phyloP scores from a whole-genome alignment of 2,888 invertebrate species.

The Heteropelma amictum region DNA sequence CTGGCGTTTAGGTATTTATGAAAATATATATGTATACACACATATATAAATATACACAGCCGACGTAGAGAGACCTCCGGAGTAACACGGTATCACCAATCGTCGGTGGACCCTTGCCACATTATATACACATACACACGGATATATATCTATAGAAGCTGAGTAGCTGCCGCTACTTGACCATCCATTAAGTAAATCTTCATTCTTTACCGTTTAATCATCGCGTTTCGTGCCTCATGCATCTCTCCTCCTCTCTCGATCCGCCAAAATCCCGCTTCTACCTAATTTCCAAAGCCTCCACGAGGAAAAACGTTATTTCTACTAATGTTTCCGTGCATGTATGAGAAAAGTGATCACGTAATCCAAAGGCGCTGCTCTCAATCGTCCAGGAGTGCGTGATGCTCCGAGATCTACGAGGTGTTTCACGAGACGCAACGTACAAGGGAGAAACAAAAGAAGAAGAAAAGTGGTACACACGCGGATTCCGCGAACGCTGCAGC shows the following conservation, averaged over 20 bases:
- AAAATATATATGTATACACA: neutral
- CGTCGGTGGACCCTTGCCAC: constrained; percentile 41
- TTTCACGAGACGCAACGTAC: constrained; percentile 13
- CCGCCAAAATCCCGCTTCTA: constrained; percentile 1
- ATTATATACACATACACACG: constrained; percentile 3
- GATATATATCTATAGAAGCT: constrained; percentile 12
- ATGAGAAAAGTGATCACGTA: constrained; percentile 12
- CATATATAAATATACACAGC: constrained; percentile 1
- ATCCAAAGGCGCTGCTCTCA: constrained; percentile 36
- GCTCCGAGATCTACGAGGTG: constrained; percentile 37
- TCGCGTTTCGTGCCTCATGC: constrained; percentile 49
- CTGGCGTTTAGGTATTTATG: constrained; percentile 31
- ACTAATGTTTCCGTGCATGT: neutral
- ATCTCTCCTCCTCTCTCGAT: constrained; percentile 14
- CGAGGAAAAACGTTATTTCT: constrained; percentile 2
- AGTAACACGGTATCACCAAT: constrained; percentile 59
- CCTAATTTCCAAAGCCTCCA: neutral
- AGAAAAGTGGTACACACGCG: constrained; percentile 48
- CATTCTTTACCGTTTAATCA: constrained; percentile 58
- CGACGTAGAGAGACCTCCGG: constrained; percentile 49
- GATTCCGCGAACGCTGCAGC: constrained; percentile 67
- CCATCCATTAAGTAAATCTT: constrained; percentile 59
- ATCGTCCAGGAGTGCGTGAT: constrained; percentile 59
- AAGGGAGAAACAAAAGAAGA: constrained; percentile 7
- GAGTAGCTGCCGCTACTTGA: constrained; percentile 37